Base-by-base conservation (phyloP, 1,140 invertebrate genomes). In the Copidosoma floridanum region DNA sequence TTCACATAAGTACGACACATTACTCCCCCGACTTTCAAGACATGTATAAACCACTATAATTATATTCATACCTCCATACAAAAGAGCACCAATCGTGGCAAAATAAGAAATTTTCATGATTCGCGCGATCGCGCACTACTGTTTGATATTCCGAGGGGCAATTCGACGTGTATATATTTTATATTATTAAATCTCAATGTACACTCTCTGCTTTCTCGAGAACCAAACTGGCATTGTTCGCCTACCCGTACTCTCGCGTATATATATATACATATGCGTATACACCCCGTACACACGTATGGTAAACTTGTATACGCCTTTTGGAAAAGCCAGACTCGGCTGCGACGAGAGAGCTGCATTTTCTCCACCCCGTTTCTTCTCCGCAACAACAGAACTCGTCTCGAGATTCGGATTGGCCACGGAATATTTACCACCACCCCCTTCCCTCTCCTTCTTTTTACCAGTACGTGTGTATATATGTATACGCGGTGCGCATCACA, bases 341-440 rank as follows among this genome's bases (percentile, higher is more conserved):
- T 10, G 18, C 7, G 61, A 65, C 55, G 62, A 62, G 64, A 68
- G 61, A 65, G 65, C 52, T 66, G 69, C 64, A 62, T 55, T 26
- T 23, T 40, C 26, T 37, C 27, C 12, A 0, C 18, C 35, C 23
- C 16, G 20, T 47, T 24, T 10, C 24, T 16, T 26, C 20, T 2
- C n/a, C 20, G 23, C 12, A 3, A 1, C 29, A 20, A 1, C 29
- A 10, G 27, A 4, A 14, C 46, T 24, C 29, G 27, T 16, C 26
- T 46, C 44, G 16, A 65, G 63, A 63, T 61, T 65, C 57, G 64
- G 61, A 67, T 72, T 67, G 67, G 65, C 65, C 51, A 24, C 56
- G 56, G 68, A 76, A 76, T 77, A 75, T 73, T 75, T 77, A 72
- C 68, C n/a, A n/a, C n/a, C n/a, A n/a, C n/a, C n/a, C n/a, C n/a